Conservation (phyloP, 92 coral and sea anemone species). For the Anthopleura xanthogrammica region DNA sequence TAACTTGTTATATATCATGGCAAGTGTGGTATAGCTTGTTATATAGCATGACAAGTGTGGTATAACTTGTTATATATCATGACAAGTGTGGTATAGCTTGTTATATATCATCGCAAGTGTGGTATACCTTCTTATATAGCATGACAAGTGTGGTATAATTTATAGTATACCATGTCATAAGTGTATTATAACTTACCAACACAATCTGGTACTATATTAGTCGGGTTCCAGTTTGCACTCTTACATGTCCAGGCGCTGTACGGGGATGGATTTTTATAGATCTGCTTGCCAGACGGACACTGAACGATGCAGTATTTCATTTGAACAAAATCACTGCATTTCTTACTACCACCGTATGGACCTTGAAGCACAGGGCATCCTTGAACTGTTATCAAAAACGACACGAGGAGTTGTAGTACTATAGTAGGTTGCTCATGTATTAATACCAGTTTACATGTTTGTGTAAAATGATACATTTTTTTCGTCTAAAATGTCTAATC, state of each 20-base stretch:
- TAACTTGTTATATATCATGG: not conserved
- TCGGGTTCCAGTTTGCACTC: slow-evolving; percentile 61
- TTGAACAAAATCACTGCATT: slow-evolving; percentile 23
- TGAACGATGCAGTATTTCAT: slow-evolving; percentile 29
- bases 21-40: not conserved
- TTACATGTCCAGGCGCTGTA: slow-evolving; percentile 46
- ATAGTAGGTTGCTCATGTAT: too few relatives aligned
- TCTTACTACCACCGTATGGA: slow-evolving; percentile 43
- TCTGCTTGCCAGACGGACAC: slow-evolving; percentile 48
- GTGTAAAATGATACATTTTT: too few relatives aligned
- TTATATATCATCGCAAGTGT: too few relatives aligned
- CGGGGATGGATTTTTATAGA: slow-evolving; percentile 49
- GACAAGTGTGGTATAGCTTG: too few relatives aligned
- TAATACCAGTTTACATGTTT: too few relatives aligned
- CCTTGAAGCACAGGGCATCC: slow-evolving; percentile 42
- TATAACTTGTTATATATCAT: too few relatives aligned
- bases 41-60: too few relatives aligned
- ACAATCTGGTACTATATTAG: slow-evolving; percentile 72
- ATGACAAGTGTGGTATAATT: too few relatives aligned
- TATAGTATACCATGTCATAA: too few relatives aligned
- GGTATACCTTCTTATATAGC: too few relatives aligned
- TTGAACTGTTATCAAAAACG: slow-evolving; percentile 20
- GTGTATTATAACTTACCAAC: slow-evolving; percentile 63
- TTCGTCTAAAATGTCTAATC: too few relatives aligned
- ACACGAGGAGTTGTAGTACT: not conserved